Evolutionary conservation across 2,888 invertebrate genomes (phyloP).

Genomic region (Cecidostiba fungosa): DNA sequence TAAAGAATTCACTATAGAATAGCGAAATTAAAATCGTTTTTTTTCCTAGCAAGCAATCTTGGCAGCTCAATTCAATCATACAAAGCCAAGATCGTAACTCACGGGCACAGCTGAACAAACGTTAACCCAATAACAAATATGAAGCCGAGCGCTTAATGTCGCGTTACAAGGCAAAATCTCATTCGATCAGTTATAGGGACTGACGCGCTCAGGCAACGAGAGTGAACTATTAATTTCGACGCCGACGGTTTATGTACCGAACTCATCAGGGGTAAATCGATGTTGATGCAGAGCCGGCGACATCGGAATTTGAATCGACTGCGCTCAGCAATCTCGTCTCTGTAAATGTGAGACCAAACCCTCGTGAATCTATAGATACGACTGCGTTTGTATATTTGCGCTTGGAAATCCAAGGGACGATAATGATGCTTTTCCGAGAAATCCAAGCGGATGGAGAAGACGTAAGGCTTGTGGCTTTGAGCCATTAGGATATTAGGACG

Average conservation of each 20-base stretch:
- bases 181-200: background rate
- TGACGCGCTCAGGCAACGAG: constrained; percentile 2
- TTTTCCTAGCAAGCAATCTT: background rate
- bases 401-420: no score
- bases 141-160: background rate
- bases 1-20: background rate
- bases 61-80: background rate
- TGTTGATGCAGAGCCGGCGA: background rate
- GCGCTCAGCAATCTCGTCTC: constrained; percentile 16
- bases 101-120: background rate
- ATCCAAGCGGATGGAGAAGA: background rate
- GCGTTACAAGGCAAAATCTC: constrained; percentile 11
- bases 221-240: constrained; percentile 31
- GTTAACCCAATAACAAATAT: background rate
- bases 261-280: constrained; percentile 28
- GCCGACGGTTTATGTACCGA: constrained; percentile 8
- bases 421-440: background rate
- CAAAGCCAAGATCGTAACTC: background rate
- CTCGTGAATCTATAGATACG: background rate
- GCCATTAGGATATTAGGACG: background rate
- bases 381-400: background rate
- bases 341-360: background rate
- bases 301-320: constrained; percentile 15
- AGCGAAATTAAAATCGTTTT: background rate
- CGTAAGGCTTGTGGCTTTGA: background rate